phyloP scores from a whole-genome alignment of 1,140 invertebrate genomes.

The Drosophila melanica region DNA sequence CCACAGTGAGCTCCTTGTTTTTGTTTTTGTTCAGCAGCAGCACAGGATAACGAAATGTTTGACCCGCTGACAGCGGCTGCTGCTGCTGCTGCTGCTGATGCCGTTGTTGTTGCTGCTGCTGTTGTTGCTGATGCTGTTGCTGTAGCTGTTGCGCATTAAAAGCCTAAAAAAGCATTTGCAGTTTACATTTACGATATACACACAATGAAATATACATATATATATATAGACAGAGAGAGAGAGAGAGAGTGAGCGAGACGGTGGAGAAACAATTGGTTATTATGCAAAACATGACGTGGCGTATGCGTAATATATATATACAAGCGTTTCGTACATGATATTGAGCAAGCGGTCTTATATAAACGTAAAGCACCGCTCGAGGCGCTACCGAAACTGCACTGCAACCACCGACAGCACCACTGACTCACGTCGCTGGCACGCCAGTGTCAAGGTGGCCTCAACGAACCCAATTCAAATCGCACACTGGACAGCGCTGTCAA shows the following conservation, averaged over 20 bases:
- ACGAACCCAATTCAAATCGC: constrained; percentile 30
- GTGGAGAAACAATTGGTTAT: constrained; percentile 3
- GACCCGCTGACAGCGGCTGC: constrained; percentile 50
- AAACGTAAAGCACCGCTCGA: background rate
- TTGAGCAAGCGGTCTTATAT: background rate
- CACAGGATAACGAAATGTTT: constrained; percentile 81
- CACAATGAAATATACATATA: no score
- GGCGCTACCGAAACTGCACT: background rate
- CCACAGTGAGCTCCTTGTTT: constrained; percentile 82
- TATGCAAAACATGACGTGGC: constrained; percentile 36
- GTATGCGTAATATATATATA: constrained; percentile 40
- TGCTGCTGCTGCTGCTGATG: constrained; percentile 29
- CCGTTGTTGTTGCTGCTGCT: constrained; percentile 26
- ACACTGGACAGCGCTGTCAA: constrained; percentile 15
- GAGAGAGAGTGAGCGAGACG: background rate
- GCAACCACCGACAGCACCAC: background rate
- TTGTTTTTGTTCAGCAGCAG: constrained; percentile 81
- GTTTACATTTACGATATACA: constrained; percentile 31
- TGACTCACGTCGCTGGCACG: constrained; percentile 24
- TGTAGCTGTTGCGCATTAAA: constrained; percentile 61
- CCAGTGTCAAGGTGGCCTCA: constrained; percentile 33
- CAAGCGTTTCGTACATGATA: constrained; percentile 26
- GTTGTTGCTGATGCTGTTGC: constrained; percentile 38
- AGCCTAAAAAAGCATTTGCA: constrained; percentile 75
- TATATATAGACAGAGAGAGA: background rate